Base-by-base conservation (phyloP, 2,113 vertebrate species). In the Myotis lucifugus region DNA sequence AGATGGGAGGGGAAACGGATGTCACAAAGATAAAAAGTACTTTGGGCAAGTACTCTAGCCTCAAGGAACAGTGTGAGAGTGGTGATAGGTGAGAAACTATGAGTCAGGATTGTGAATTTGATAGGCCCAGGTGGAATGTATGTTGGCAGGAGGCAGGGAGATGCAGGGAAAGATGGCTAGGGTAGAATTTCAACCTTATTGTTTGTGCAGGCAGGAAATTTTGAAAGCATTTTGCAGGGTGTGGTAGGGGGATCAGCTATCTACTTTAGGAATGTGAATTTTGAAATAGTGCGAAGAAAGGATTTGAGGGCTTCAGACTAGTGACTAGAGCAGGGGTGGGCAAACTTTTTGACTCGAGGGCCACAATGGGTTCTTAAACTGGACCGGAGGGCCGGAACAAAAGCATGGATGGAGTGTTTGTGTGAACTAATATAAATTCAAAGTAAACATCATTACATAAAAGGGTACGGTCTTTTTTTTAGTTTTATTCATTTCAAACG, bases 221-320 rank as follows among this genome's bases (percentile, higher is more conserved):
- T 94, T 83, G 46, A 54, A 85, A 93, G 54, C 72, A 69, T 66
- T 87, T 84, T 78, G 40, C 9, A 46, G 5, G 6, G 6, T 66
- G 17, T 59, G 8, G 18, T 88, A 69, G 78, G 29, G 23, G 23
- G 10, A 67, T 90, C 18, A 61, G 21, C 12, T 66, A 32, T 32
- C 13, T 67, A 40, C 32, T 69, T 73, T 69, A 97, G 34, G 18
- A 81, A 64, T 66, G 11, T 70, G 46, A 46, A 34, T 72, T 94
- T 88, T 95, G 19, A 95, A 95, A 64, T 85, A 27, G 9, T 69
- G 4, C 52, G 42, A 88, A 66, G 34, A 91, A 91, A 91, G 19
- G 25, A 82, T 88, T 76, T 88, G 52, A 92, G 29, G 27, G 14
- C 3, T 14, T 37, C 2, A 83, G n/a, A 78, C 23, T 8, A 59